phyloP scores from a whole-genome alignment of 2,113 vertebrate species.

The Pachyramphus minor region DNA sequence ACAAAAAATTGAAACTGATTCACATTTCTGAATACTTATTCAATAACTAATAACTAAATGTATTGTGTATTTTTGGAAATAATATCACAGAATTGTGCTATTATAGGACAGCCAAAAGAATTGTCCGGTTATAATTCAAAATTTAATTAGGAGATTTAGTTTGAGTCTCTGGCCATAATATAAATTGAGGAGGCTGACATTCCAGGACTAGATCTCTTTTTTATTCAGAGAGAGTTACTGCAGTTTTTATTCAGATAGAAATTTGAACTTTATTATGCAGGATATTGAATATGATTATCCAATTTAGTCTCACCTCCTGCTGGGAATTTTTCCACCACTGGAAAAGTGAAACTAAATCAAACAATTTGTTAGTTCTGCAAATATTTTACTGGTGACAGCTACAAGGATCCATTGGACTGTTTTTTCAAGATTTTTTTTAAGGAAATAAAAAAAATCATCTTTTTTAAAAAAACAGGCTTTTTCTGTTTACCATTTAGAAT shows the following conservation, averaged over 20 bases:
- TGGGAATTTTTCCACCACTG: neutral
- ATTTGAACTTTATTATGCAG: neutral
- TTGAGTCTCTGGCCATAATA: neutral
- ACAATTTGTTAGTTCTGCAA: neutral
- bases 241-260: neutral
- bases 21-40: neutral
- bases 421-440: neutral
- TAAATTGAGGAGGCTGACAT: neutral
- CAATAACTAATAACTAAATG: neutral
- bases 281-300: neutral
- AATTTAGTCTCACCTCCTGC: neutral
- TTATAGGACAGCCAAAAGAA: neutral
- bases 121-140: neutral
- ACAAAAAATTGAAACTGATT: neutral
- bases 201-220: neutral
- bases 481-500: neutral
- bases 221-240: neutral
- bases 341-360: neutral
- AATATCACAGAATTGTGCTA: neutral
- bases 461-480: fast-evolving
- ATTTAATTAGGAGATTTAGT: neutral
- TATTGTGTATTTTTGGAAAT: neutral
- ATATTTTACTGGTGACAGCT: neutral
- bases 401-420: neutral
- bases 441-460: neutral